These are phyloP conservation scores for Vanessa tameamea DNA, from an alignment of 1,140 invertebrate genomes.

Conservation along the genomic window DNA sequence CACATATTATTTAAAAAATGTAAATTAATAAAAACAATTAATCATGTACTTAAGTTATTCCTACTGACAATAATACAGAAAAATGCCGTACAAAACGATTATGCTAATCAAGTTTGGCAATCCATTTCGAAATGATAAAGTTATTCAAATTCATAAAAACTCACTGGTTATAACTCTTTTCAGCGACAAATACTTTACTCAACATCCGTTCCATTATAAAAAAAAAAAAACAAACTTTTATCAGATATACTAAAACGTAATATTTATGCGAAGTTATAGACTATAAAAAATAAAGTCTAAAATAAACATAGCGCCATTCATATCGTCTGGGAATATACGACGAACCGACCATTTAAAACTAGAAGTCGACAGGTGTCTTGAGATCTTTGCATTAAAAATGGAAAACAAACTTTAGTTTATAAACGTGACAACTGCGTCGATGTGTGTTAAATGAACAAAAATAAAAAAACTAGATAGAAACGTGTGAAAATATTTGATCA, in stretches of 20 bases:
- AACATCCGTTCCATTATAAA: not conserved
- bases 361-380: conserved; percentile 19
- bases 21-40: no score
- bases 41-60: no score
- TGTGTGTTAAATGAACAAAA: not conserved
- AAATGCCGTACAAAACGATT: no score
- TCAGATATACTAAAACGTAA: not conserved
- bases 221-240: not conserved
- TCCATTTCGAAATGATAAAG: no score
- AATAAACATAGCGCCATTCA: conserved; percentile 24
- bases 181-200: no score
- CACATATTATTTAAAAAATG: no score
- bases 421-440: conserved; percentile 12
- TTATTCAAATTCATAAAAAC: no score
- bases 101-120: no score
- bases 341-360: conserved; percentile 10
- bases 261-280: conserved; percentile 10
- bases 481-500: conserved; percentile 5
- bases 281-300: conserved; percentile 14
- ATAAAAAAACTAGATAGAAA: not conserved
- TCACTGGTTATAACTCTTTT: no score
- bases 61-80: no score
- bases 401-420: conserved; percentile 24
- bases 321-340: conserved; percentile 20
- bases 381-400: conserved; percentile 17